A percentile compares a stretch with the other conserved stretches of the same genome.
These are phyloP conservation scores for Hippocampus abdominalis DNA, from an alignment of 2,113 vertebrate species.

Conservation along the genomic window DNA sequence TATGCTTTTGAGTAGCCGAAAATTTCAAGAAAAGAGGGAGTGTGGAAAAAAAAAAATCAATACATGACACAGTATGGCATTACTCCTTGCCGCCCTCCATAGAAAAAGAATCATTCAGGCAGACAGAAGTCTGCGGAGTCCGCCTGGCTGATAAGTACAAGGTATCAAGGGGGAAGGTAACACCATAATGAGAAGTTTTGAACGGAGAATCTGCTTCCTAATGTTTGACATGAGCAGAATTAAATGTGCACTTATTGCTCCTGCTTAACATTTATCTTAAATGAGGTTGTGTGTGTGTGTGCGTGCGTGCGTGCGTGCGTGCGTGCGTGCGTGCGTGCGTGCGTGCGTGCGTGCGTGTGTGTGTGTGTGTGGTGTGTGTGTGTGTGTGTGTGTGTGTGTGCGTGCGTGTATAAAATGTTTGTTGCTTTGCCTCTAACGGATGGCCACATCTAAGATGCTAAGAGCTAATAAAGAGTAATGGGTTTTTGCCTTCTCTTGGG, in stretches of 20 bases:
- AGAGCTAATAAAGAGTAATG: constrained; percentile 74
- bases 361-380: too few species aligned
- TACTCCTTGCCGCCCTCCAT: constrained; percentile 62
- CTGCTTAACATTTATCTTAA: constrained; percentile 55
- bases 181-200: constrained; percentile 25
- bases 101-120: constrained; percentile 69
- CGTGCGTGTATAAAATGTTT: constrained; percentile 1
- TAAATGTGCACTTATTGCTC: constrained; percentile 44
- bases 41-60: constrained; percentile 61
- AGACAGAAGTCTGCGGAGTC: constrained; percentile 53
- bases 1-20: constrained; percentile 60
- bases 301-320: constrained; percentile 1
- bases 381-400: too few species aligned
- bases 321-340: too few species aligned
- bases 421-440: constrained; percentile 61
- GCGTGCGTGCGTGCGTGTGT: too few species aligned
- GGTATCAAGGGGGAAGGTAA: constrained; percentile 14
- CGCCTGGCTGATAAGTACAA: constrained; percentile 35
- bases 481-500: constrained; percentile 48
- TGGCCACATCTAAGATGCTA: constrained; percentile 64
- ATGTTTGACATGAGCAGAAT: constrained; percentile 37
- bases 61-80: constrained; percentile 67
- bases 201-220: constrained; percentile 22
- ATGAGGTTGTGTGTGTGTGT: constrained; percentile 13
- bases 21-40: constrained; percentile 63